Evolutionary conservation across 30 jellyfish, hydroid and myxozoan species (phyloP).

Genomic region (Calvadosia cruxmelitensis): DNA sequence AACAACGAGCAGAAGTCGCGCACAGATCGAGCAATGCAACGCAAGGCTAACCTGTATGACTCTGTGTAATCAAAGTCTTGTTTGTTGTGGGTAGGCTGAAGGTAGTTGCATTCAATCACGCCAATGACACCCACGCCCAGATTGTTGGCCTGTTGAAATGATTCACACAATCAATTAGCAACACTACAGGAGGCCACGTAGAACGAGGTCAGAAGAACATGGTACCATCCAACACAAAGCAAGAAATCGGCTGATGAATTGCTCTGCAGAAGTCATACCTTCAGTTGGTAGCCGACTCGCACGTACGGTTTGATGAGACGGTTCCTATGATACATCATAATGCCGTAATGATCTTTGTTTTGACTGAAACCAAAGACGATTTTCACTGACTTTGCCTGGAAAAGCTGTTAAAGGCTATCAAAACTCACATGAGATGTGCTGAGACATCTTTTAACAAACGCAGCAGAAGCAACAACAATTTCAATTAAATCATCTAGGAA

Average conservation of each 20-base stretch:
- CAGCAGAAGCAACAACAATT: too few relatives aligned
- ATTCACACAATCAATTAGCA: too few relatives aligned
- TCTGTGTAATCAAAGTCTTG: conserved; percentile 89
- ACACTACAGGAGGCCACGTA: too few relatives aligned
- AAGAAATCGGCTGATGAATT: too few relatives aligned
- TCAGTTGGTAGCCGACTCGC: conserved; percentile 90
- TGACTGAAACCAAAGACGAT: conserved; percentile 95
- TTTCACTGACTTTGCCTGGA: conserved; percentile 54
- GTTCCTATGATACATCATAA: conserved; percentile 93
- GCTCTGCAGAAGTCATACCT: conserved; percentile 60
- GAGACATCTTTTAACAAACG: too few relatives aligned
- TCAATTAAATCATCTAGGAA: too few relatives aligned
- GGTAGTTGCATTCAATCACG: conserved; percentile 78
- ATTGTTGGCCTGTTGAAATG: conserved; percentile 38
- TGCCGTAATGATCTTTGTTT: conserved; percentile 86
- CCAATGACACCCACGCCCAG: conserved; percentile 96
- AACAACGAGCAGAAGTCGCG: too few relatives aligned
- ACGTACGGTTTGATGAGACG: conserved; percentile 90
- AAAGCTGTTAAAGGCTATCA: conserved; percentile 3
- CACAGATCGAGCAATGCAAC: too few relatives aligned
- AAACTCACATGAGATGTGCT: too few relatives aligned
- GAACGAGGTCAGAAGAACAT: not conserved
- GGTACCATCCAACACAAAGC: too few relatives aligned
- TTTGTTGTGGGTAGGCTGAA: conserved; percentile 95
- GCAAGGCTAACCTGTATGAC: conserved; percentile 65